These are phyloP conservation scores for Coronaproctus castanopsis DNA, from an alignment of 2,888 invertebrate genomes.

Conservation along the genomic window DNA sequence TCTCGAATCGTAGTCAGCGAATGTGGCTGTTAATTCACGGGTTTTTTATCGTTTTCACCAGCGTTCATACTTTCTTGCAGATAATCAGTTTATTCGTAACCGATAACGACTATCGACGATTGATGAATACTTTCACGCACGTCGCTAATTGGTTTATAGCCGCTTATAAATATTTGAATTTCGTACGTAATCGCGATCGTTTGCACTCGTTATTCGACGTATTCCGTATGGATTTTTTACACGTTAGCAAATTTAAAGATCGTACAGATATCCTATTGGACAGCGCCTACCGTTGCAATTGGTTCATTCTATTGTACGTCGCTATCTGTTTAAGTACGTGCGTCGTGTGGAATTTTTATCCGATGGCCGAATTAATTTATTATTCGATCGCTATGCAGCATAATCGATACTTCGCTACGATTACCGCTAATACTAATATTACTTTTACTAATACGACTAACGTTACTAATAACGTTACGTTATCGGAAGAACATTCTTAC, in stretches of 20 bases:
- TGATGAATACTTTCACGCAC: conserved; percentile 10
- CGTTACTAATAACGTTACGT: background rate
- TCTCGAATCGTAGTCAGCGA: background rate
- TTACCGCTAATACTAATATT: background rate
- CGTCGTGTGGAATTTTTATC: conserved; percentile 10
- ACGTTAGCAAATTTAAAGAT: conserved; percentile 5
- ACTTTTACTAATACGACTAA: background rate
- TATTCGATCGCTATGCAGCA: background rate
- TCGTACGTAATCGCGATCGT: conserved; percentile 2
- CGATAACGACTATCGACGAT: conserved; percentile 1
- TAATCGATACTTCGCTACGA: background rate
- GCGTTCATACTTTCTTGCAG: conserved; percentile 8
- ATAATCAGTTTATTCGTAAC: conserved; percentile 1
- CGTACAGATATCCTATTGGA: conserved; percentile 9
- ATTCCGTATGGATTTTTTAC: conserved; percentile 5
- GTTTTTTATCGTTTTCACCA: conserved; percentile 6
- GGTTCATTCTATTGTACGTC: conserved; percentile 11
- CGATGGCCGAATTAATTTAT: conserved; percentile 10
- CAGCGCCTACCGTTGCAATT: conserved; percentile 6
- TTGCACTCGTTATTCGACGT: conserved; percentile 8
- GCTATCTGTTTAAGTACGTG: conserved; percentile 8
- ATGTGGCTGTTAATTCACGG: conserved; percentile 11
- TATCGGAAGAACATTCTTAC: no score
- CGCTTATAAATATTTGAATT: conserved; percentile 7
- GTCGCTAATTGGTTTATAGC: conserved; percentile 11